These are phyloP conservation scores for Okamejei kenojei DNA, from an alignment of 2,797 vertebrate genomes.

Conservation along the genomic window DNA sequence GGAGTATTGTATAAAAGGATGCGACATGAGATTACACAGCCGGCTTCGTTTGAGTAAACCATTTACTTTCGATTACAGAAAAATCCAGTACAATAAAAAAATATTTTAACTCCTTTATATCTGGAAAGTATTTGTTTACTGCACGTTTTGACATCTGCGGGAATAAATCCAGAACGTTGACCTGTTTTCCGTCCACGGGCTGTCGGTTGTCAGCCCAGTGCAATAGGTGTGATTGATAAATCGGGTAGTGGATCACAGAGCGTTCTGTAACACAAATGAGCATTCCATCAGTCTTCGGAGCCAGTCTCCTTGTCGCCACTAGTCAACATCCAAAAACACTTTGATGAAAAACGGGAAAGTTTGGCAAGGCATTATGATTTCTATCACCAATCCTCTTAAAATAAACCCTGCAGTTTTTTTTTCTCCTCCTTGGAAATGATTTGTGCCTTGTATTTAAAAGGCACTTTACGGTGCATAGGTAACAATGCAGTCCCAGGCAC, in stretches of 20 bases:
- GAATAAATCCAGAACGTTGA: slow-evolving; percentile 31
- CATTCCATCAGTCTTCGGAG: slow-evolving; percentile 51
- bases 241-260: slow-evolving; percentile 52
- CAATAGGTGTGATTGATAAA: slow-evolving; percentile 59
- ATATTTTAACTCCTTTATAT: not conserved
- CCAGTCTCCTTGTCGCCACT: slow-evolving; percentile 45
- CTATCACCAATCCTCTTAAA: not conserved
- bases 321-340: slow-evolving; percentile 33
- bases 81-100: no score
- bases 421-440: not conserved
- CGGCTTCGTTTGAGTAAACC: not conserved
- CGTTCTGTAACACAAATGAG: slow-evolving; percentile 57
- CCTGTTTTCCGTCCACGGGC: slow-evolving; percentile 42
- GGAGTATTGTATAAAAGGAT: not conserved
- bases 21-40: not conserved
- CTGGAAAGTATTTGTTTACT: not conserved
- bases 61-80: not conserved
- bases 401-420: not conserved
- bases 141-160: slow-evolving; percentile 29
- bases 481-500: not conserved
- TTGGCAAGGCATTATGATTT: not conserved
- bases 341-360: slow-evolving; percentile 45
- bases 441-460: not conserved
- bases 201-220: slow-evolving; percentile 59
- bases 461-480: not conserved